Evolutionary conservation across 2,113 vertebrate genomes (phyloP), one percentile per base, ranked within the genome.

Genomic region (Alligator mississippiensis): DNA sequence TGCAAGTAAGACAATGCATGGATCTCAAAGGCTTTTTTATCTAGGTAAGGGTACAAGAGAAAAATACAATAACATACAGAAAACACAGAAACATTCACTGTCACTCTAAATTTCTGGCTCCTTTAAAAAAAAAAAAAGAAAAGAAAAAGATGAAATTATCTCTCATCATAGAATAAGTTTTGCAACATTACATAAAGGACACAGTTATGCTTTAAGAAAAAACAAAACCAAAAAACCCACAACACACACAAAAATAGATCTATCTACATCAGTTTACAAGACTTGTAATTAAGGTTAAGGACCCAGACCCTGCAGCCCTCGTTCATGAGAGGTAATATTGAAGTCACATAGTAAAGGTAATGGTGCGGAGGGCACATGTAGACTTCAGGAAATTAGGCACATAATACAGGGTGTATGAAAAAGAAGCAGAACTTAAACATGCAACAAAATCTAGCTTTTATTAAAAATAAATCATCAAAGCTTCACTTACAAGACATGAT

Each of bases 21-120:
- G 99, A 98, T 90, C 99, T 97, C 96, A 99, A 87, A 3, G 99
- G 99, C 93, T 99, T 99, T 96, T 98, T 98, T 80, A 98, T 97
- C 99, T 99, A 97, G 59, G 75, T 11, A 66, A 70, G 72, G 34
- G 78, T 54, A 47, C 78, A 93, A n/a, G 30, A 93, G 64, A 97
- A 72, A 3, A 79, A 76, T 0, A 79, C 0, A 78, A 11, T 89
- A 77, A 86, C 0, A 74, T 58, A 17, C 22, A 87, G 2, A 72
- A n/a, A 83, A n/a, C 28, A 64, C 80, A 80, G 55, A 80, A 88
- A 34, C 30, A 82, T 6, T 21, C 57, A 2, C 38, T 87, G 34
- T 72, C 9, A 21, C 64, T 75, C 58, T 10, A n/a, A 77, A 21
- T 27, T 86, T 11, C 77, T n/a, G 58, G 19, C 25, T 76, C 28